Conservation (phyloP, 2,113 vertebrate species). For the Neomonachus schauinslandi region DNA sequence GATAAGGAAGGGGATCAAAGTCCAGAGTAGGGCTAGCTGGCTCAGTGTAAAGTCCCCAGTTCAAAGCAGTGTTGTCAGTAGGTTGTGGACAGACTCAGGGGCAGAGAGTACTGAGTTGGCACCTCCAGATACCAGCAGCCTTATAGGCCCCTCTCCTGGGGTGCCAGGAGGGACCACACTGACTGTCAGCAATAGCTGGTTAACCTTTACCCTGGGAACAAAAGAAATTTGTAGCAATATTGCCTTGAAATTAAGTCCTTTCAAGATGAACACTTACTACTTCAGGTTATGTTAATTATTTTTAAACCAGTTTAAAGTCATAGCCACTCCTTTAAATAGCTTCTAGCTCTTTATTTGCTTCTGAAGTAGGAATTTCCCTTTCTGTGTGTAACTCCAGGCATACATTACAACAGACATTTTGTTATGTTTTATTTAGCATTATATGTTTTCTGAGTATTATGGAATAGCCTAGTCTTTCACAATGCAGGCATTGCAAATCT, state of each 20-base stretch:
- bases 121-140: background rate
- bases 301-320: constrained; percentile 49
- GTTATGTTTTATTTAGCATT: background rate
- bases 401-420: background rate
- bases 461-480: constrained; percentile 27
- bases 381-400: background rate
- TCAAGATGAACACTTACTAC: background rate
- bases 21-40: background rate
- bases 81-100: background rate
- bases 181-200: background rate
- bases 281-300: constrained; percentile 18
- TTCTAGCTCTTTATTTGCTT: constrained; percentile 43
- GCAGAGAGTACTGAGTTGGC: background rate
- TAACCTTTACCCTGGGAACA: background rate
- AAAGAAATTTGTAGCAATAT: constrained; percentile 3
- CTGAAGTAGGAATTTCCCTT: constrained; percentile 3
- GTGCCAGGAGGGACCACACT: background rate
- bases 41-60: constrained; percentile 31
- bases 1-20: background rate
- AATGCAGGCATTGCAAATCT: background rate
- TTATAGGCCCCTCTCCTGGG: background rate
- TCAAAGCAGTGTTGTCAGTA: background rate
- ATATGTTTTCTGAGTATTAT: background rate
- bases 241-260: constrained; percentile 37
- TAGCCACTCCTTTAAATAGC: background rate